These are phyloP conservation scores for Phylloscopus trochilus DNA, from an alignment of 2,113 vertebrate species.

Conservation along the genomic window DNA sequence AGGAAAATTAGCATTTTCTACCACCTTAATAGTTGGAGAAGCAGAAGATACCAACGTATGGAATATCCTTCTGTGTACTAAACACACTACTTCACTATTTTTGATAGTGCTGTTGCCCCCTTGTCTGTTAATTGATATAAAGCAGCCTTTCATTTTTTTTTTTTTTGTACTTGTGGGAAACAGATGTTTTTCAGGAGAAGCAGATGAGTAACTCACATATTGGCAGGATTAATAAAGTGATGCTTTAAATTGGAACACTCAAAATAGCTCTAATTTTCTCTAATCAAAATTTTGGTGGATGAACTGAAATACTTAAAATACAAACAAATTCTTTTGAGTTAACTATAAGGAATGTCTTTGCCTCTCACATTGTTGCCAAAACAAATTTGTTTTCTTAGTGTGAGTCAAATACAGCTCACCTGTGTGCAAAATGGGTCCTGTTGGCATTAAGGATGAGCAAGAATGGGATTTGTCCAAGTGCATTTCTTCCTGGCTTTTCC, in stretches of 20 bases:
- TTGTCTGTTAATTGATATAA: constrained; percentile 1
- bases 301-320: not conserved
- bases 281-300: not conserved
- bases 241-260: constrained; percentile 14
- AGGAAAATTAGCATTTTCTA: not conserved
- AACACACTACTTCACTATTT: not conserved
- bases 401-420: not conserved
- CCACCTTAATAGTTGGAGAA: not conserved
- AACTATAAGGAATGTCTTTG: not conserved
- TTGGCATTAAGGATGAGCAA: not conserved
- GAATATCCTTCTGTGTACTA: not conserved
- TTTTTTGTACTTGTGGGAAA: constrained; percentile 20
- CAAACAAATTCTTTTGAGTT: not conserved
- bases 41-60: not conserved
- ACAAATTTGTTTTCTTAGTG: not conserved
- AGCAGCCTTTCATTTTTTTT: constrained; percentile 36
- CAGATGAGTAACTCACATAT: constrained; percentile 41
- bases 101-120: not conserved
- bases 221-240: constrained; percentile 19
- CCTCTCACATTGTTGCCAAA: not conserved
- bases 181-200: constrained; percentile 55
- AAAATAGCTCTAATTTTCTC: constrained; percentile 16
- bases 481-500: not conserved
- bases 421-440: not conserved
- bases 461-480: not conserved